Percentiles rank a stretch among this genome's conserved stretches.
phyloP scores from a whole-genome alignment of 2,113 vertebrate genomes.

The Ageneiosus marmoratus region DNA sequence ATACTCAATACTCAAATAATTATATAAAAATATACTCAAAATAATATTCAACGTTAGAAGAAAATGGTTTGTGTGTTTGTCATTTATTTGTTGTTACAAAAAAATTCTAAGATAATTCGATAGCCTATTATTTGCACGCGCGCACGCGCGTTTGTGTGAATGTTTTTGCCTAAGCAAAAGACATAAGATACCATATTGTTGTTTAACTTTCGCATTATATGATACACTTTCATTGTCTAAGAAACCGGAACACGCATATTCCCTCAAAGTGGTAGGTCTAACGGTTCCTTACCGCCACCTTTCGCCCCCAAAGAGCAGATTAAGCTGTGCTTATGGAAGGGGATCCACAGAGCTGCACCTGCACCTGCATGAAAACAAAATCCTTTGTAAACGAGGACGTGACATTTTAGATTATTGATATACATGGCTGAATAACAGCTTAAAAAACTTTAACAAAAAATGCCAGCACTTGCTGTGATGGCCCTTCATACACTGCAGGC shows the following conservation, averaged over 20 bases:
- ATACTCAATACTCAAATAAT: no score
- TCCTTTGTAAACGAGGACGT: neutral
- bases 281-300: constrained; percentile 18
- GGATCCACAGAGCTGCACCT: neutral
- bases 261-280: neutral
- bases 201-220: neutral
- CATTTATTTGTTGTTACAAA: neutral
- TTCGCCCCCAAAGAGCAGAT: neutral
- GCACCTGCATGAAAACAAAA: neutral
- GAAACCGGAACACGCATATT: neutral
- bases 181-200: neutral
- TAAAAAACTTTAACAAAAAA: neutral
- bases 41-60: neutral
- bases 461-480: neutral
- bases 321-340: neutral
- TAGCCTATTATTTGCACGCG: neutral
- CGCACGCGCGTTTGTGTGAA: no score
- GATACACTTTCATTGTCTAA: neutral
- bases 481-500: neutral
- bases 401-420: neutral
- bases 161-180: neutral
- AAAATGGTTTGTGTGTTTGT: neutral
- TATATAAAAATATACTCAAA: neutral
- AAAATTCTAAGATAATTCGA: neutral
- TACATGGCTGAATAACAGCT: neutral